Conservation (phyloP, 2,113 vertebrate genomes). For the Pangasianodon hypophthalmus region DNA sequence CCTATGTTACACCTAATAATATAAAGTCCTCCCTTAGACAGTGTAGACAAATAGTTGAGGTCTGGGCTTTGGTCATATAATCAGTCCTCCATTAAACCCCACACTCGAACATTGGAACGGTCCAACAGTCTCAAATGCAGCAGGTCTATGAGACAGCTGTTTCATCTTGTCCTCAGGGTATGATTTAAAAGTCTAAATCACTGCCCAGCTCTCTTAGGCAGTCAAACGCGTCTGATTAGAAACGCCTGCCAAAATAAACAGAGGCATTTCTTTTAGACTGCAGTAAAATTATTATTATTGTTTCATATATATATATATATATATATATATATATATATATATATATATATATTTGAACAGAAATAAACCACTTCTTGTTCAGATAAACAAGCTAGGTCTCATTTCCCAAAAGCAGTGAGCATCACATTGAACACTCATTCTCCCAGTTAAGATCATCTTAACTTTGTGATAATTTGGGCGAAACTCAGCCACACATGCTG, state of each 20-base stretch:
- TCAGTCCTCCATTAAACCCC: background rate
- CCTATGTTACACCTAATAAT: background rate
- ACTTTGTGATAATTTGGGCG: no score
- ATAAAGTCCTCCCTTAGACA: background rate
- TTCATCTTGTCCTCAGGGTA: background rate
- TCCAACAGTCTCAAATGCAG: conserved; percentile 6
- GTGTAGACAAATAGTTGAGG: background rate
- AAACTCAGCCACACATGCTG: no score
- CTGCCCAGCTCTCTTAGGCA: background rate
- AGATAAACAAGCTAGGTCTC: no score
- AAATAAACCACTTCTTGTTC: no score
- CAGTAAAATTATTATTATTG: background rate
- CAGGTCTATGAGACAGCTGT: conserved; percentile 30
- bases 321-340: no score
- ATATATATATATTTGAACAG: no score
- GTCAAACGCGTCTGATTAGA: conserved; percentile 25
- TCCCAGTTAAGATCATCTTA: no score
- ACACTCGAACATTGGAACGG: background rate
- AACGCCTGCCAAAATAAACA: conserved; percentile 17
- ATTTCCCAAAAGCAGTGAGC: no score
- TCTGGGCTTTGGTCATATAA: background rate
- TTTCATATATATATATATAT: no score
- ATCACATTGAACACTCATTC: no score
- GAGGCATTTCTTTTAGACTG: background rate
- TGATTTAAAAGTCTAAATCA: conserved; percentile 27